Evolutionary conservation across 2,113 vertebrate genomes (phyloP).

Genomic region (Ondatra zibethicus): DNA sequence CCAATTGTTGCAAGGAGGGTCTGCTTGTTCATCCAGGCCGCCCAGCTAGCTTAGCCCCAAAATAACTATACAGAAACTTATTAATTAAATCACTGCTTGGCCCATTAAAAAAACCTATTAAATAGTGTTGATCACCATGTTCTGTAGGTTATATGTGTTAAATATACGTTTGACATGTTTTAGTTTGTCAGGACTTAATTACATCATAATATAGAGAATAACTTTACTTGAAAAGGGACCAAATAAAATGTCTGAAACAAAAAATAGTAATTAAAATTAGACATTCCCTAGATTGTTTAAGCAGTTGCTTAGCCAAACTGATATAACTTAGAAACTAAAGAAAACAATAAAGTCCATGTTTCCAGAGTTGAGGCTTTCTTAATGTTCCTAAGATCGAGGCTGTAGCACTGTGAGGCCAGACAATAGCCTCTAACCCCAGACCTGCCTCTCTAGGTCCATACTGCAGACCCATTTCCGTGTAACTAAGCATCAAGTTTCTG

Average conservation of each 20-base stretch:
- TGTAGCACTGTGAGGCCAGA: not conserved
- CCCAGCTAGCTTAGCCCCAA: no score
- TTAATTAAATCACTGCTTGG: no score
- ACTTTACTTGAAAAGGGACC: not conserved
- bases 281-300: not conserved
- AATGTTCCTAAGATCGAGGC: not conserved
- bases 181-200: not conserved
- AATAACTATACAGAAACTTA: no score
- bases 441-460: not conserved
- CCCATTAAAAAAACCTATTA: not conserved
- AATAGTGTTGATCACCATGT: not conserved
- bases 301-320: not conserved
- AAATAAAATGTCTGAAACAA: conserved; percentile 20
- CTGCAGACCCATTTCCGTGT: not conserved
- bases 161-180: not conserved
- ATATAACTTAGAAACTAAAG: not conserved
- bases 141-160: not conserved
- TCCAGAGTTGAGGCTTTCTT: not conserved
- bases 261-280: not conserved
- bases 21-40: no score
- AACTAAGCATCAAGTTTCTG: not conserved
- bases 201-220: not conserved
- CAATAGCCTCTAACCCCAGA: not conserved
- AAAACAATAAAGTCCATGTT: not conserved
- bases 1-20: no score